phyloP scores from a whole-genome alignment of 2,888 invertebrate species.

The Caenorhabditis sulstoni region DNA sequence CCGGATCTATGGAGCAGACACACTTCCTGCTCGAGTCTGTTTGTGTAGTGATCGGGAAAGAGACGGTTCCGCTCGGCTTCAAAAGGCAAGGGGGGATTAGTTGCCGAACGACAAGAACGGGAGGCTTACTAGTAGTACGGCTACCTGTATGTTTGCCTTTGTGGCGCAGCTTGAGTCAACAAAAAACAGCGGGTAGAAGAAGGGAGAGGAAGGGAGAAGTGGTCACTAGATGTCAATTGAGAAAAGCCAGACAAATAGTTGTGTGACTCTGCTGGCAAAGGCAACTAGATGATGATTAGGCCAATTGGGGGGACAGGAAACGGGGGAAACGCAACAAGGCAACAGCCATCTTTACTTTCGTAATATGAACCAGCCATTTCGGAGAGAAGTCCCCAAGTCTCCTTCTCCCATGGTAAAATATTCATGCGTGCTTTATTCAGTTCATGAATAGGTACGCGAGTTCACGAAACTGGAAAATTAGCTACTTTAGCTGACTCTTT shows the following conservation, averaged over 20 bases:
- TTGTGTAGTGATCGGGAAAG: slow-evolving; percentile 20
- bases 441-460: slow-evolving; percentile 35
- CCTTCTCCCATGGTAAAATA: slow-evolving; percentile 34
- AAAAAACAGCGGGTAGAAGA: slow-evolving; percentile 11
- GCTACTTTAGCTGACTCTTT: slow-evolving; percentile 22
- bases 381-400: slow-evolving; percentile 24
- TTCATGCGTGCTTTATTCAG: slow-evolving; percentile 35
- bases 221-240: slow-evolving; percentile 53
- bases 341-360: slow-evolving; percentile 10
- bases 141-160: slow-evolving; percentile 40
- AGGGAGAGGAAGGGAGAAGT: slow-evolving; percentile 29
- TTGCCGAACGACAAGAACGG: slow-evolving; percentile 16
- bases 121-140: not conserved
- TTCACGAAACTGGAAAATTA: slow-evolving; percentile 52
- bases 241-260: slow-evolving; percentile 42
- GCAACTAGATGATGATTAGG: slow-evolving; percentile 31
- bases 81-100: slow-evolving; percentile 34
- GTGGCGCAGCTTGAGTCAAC: slow-evolving; percentile 40
- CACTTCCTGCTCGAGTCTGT: slow-evolving; percentile 1
- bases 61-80: slow-evolving; percentile 48
- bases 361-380: slow-evolving; percentile 37
- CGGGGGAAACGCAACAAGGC: slow-evolving; percentile 17
- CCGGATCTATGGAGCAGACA: slow-evolving; percentile 1
- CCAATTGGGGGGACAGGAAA: slow-evolving; percentile 24
- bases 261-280: slow-evolving; percentile 22